phyloP scores from a whole-genome alignment of 2,797 vertebrate genomes.

The Ctenopoma multispine region DNA sequence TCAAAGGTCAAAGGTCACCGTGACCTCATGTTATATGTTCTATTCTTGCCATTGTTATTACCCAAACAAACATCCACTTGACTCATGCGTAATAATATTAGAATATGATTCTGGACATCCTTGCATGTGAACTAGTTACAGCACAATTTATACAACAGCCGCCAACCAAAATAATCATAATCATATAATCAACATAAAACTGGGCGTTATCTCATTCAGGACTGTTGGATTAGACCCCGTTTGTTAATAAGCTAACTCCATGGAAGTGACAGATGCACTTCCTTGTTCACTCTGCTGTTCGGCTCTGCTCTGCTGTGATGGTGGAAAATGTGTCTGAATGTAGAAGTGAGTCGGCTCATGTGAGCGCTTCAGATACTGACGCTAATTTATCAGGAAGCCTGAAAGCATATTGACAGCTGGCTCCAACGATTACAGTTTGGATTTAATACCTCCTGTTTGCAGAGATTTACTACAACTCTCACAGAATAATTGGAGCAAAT shows the following conservation, averaged over 20 bases:
- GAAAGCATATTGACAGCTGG: slow-evolving; percentile 21
- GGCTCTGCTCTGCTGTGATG: neutral
- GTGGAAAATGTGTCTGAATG: neutral
- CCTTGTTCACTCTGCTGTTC: neutral
- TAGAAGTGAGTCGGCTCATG: neutral
- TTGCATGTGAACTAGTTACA: too few species aligned
- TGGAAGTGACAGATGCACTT: neutral
- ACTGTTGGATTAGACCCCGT: neutral
- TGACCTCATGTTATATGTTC: too few species aligned
- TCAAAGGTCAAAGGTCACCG: too few species aligned
- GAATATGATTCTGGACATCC: too few species aligned
- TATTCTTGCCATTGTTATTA: too few species aligned
- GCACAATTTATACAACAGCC: too few species aligned
- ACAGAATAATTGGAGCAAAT: slow-evolving; percentile 35
- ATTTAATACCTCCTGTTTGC: slow-evolving; percentile 36
- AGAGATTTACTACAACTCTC: slow-evolving; percentile 30
- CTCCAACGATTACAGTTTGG: slow-evolving; percentile 14
- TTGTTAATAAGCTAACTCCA: neutral
- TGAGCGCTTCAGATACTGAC: neutral
- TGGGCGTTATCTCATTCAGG: neutral
- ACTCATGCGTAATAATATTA: too few species aligned
- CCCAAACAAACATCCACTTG: too few species aligned
- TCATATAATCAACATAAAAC: too few species aligned
- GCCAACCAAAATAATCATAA: too few species aligned
- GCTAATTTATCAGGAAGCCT: slow-evolving; percentile 17